Percentiles rank a stretch among this genome's conserved stretches.
These are phyloP conservation scores for Ornithoptera alexandrae DNA, from an alignment of 2,888 invertebrate genomes.

Conservation along the genomic window DNA sequence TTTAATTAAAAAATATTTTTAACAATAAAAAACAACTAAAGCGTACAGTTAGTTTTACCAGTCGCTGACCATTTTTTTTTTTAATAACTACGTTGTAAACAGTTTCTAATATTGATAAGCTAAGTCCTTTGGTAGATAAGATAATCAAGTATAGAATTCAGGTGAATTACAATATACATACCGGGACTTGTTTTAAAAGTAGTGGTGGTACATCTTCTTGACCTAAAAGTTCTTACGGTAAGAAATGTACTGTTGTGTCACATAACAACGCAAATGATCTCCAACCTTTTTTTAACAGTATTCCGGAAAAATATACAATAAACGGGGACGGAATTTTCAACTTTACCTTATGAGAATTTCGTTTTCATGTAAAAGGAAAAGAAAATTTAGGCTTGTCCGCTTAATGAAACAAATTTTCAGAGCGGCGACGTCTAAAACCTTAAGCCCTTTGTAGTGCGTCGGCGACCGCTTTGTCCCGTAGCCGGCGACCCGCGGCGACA, in stretches of 20 bases:
- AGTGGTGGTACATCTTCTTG: background rate
- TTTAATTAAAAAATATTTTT: no score
- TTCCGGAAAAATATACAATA: slow-evolving; percentile 10
- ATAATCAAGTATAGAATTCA: background rate
- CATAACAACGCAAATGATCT: background rate
- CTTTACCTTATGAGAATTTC: slow-evolving; percentile 56
- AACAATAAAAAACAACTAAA: no score
- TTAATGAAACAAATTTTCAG: slow-evolving; percentile 77
- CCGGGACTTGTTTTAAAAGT: background rate
- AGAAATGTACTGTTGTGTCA: background rate
- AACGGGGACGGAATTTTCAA: slow-evolving; percentile 49
- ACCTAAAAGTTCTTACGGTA: background rate
- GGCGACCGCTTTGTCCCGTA: slow-evolving; percentile 59
- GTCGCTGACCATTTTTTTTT: no score
- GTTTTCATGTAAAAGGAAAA: slow-evolving; percentile 56
- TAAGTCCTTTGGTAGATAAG: background rate
- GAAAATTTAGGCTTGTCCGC: slow-evolving; percentile 64
- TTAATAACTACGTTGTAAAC: no score
- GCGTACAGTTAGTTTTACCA: no score
- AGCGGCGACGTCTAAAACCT: slow-evolving; percentile 72
- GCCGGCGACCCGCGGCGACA: slow-evolving; percentile 56
- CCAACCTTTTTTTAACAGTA: slow-evolving; percentile 10
- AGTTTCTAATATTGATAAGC: background rate
- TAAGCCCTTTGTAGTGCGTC: slow-evolving; percentile 72
- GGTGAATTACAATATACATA: background rate